phyloP scores from a whole-genome alignment of 1,140 invertebrate genomes.

The Drosophila orena region DNA sequence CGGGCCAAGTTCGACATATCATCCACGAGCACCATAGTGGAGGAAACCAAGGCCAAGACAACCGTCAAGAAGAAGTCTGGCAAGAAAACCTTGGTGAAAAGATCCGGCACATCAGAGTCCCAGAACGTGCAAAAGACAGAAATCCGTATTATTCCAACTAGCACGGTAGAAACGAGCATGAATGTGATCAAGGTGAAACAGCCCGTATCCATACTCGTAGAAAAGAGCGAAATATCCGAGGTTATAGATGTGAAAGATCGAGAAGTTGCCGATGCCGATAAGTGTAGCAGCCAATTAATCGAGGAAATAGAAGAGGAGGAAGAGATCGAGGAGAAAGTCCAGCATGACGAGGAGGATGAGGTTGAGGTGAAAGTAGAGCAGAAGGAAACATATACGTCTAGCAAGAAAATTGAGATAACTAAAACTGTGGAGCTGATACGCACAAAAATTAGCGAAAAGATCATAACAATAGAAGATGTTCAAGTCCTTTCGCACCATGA shows the following conservation, averaged over 20 bases:
- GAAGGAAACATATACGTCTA: slow-evolving; percentile 50
- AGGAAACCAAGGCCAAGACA: slow-evolving; percentile 84
- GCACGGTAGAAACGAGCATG: slow-evolving; percentile 72
- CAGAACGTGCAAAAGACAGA: slow-evolving; percentile 57
- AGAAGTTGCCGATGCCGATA: slow-evolving; percentile 69
- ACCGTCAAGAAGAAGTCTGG: slow-evolving; percentile 73
- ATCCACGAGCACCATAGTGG: slow-evolving; percentile 62
- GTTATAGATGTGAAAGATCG: slow-evolving; percentile 81
- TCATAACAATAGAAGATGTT: slow-evolving; percentile 74
- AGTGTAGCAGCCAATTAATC: slow-evolving; percentile 77
- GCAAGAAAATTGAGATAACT: slow-evolving; percentile 62
- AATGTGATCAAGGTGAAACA: slow-evolving; percentile 69
- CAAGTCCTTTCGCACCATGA: slow-evolving; percentile 80
- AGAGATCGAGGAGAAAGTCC: slow-evolving; percentile 37
- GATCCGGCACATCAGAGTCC: slow-evolving; percentile 30
- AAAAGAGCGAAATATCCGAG: slow-evolving; percentile 85
- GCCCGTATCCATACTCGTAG: slow-evolving; percentile 83
- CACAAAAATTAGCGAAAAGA: slow-evolving; percentile 79
- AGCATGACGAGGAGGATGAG: slow-evolving; percentile 53
- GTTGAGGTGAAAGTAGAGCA: slow-evolving; percentile 35
- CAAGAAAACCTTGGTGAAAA: slow-evolving; percentile 56
- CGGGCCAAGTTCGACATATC: slow-evolving; percentile 91
- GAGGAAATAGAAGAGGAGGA: slow-evolving; percentile 72
- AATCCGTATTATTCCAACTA: slow-evolving; percentile 64
- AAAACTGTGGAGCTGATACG: slow-evolving; percentile 76